Evolutionary conservation across 2,797 vertebrate species (phyloP), one percentile per base, ranked within the genome.

Genomic region (Sebastes diaconus): DNA sequence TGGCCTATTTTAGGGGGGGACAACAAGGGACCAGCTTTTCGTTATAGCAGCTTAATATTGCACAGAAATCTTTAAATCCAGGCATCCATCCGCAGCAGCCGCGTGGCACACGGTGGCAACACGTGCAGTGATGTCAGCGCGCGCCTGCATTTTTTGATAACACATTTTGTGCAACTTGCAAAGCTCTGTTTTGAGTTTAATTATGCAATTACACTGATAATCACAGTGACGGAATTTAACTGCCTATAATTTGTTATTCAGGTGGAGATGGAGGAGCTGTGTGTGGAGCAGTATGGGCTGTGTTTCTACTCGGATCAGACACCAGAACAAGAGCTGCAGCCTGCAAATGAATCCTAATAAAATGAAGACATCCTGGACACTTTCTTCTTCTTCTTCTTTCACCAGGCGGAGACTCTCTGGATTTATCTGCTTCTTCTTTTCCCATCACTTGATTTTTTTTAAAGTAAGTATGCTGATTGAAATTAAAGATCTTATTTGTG

Each of bases 31-130:
- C 87, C 91, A 88, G 90, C 92, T 94, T 94, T 42, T 92, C 81
- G 91, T 93, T 94, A 92, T 86, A 92, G 92, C 85, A 92, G 92
- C 85, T 91, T 91, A 94, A 94, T 95, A 94, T 95, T 94, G 88
- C 92, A 93, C 93, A 95, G 91, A 95, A 94, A 93, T 94, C 93
- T 91, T 94, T 94, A 94, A 95, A 95, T 93, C 64, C 90, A 86
- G 92, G 81, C 88, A 90, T 83, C 88, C 87, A 90, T 82, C 88
- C 73, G 84, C 91, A 92, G 92, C 39, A 42, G 39, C 80, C 89
- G 85, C 76, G 82, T 92, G 91, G 92, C 89, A 83, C 91, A 88
- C 88, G 87, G 84, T 90, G 81, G 81, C 89, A 83, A 83, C 90
- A 91, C 88, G 88, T 91, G 86, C 83, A 72, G 88, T 87, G 93